phyloP scores from a whole-genome alignment of 2,888 invertebrate genomes.

The Idaea straminata region DNA sequence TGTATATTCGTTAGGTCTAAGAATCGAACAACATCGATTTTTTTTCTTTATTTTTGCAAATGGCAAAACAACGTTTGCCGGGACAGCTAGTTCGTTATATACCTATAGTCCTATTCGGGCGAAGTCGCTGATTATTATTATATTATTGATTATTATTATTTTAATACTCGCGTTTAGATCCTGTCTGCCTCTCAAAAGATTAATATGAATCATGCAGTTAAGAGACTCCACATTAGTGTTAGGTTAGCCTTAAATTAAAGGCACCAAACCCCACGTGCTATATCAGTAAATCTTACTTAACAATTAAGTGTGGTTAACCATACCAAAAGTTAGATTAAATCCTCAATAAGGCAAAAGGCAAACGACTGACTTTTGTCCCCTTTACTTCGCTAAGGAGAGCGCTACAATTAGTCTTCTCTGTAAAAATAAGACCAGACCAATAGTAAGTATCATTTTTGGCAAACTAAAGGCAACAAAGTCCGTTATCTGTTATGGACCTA shows the following conservation, averaged over 20 bases:
- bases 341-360: background rate
- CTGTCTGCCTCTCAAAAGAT: too few species aligned
- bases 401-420: background rate
- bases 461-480: background rate
- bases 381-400: background rate
- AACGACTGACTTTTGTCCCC: background rate
- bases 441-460: background rate
- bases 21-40: too few species aligned
- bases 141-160: too few species aligned
- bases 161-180: too few species aligned
- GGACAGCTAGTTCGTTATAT: too few species aligned
- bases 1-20: too few species aligned
- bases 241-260: background rate
- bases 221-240: background rate
- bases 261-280: background rate
- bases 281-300: background rate
- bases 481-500: background rate
- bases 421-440: background rate
- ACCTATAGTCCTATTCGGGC: too few species aligned
- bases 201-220: background rate
- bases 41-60: too few species aligned
- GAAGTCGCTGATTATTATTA: too few species aligned
- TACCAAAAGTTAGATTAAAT: background rate
- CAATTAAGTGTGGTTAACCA: background rate
- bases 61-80: too few species aligned